Conservation (phyloP, 1,140 invertebrate genomes). For the Drosophila subobscura region DNA sequence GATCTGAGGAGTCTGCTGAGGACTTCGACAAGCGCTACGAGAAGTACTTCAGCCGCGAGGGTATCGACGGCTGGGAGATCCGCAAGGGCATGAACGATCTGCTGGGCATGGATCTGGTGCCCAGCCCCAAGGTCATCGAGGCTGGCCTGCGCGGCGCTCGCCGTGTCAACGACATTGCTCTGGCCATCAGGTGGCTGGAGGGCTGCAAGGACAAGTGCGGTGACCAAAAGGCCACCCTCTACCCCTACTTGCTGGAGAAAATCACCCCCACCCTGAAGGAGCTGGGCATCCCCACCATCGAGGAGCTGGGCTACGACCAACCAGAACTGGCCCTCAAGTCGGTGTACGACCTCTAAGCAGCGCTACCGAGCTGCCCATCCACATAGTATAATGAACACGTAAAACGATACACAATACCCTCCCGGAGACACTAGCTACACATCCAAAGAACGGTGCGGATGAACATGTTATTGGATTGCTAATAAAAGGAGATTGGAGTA, state of each 20-base stretch:
- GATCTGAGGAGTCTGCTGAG: constrained; percentile 86
- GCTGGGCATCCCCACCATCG: constrained; percentile 96
- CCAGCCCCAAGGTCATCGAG: constrained; percentile 96
- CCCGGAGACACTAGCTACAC: constrained; percentile 33
- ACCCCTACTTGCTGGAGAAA: constrained; percentile 96
- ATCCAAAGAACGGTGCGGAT: constrained; percentile 57
- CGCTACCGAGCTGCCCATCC: constrained; percentile 15
- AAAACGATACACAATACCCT: constrained; percentile 42
- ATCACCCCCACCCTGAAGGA: constrained; percentile 96
- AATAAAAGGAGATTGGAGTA: constrained; percentile 80
- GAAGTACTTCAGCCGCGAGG: constrained; percentile 93
- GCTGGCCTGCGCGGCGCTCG: constrained; percentile 97
- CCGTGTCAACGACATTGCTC: constrained; percentile 95
- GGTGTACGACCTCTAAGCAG: constrained; percentile 88
- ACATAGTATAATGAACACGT: constrained; percentile 60
- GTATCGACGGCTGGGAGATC: constrained; percentile 98
- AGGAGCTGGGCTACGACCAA: constrained; percentile 98
- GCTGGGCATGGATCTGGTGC: constrained; percentile 95
- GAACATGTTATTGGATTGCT: constrained; percentile 76
- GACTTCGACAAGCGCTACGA: constrained; percentile 91
- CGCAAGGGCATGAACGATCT: constrained; percentile 94
- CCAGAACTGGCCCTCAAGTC: constrained; percentile 94
- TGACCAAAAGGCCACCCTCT: constrained; percentile 90
- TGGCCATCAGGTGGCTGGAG: constrained; percentile 96
- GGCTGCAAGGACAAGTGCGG: constrained; percentile 96